Evolutionary conservation across 2,113 vertebrate species (phyloP).

Genomic region (Scomber colias): DNA sequence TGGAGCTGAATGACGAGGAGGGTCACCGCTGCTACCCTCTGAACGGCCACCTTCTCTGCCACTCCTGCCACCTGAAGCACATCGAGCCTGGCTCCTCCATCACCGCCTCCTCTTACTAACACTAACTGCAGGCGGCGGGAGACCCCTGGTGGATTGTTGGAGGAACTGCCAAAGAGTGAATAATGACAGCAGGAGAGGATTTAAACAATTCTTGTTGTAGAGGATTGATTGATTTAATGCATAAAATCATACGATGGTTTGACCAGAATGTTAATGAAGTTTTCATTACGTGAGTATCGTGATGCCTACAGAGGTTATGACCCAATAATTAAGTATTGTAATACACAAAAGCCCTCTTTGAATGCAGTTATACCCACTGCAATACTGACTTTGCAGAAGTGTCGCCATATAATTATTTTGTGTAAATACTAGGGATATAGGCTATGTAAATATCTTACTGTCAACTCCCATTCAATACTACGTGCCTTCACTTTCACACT

Average conservation of each 20-base stretch:
- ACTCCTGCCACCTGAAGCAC: slow-evolving; percentile 93
- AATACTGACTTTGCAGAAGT: slow-evolving; percentile 25
- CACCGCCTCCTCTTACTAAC: slow-evolving; percentile 78
- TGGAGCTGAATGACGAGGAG: slow-evolving; percentile 95
- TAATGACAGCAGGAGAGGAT: slow-evolving; percentile 10
- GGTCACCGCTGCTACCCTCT: slow-evolving; percentile 96
- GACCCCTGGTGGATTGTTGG: slow-evolving; percentile 67
- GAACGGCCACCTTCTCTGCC: slow-evolving; percentile 93
- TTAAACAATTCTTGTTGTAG: slow-evolving; percentile 71
- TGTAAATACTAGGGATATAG: slow-evolving; percentile 41
- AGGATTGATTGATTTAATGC: slow-evolving; percentile 57
- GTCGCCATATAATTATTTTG: slow-evolving; percentile 8
- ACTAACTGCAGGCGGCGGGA: slow-evolving; percentile 61
- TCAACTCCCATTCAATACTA: slow-evolving; percentile 2
- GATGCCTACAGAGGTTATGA: not conserved
- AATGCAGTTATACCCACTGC: slow-evolving; percentile 20
- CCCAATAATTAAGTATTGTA: slow-evolving; percentile 52
- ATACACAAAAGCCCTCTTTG: slow-evolving; percentile 45
- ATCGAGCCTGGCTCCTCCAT: slow-evolving; percentile 85
- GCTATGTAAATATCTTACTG: slow-evolving; percentile 32
- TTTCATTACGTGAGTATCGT: slow-evolving; percentile 3
- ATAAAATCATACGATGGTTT: slow-evolving; percentile 19
- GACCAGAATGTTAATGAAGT: slow-evolving; percentile 47
- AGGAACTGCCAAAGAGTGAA: slow-evolving; percentile 54
- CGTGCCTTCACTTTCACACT: slow-evolving; percentile 46